A percentile compares a stretch with the other conserved stretches of the same genome.
Evolutionary conservation across 1,140 invertebrate species (phyloP).

Genomic region (Eufriesea mexicana): DNA sequence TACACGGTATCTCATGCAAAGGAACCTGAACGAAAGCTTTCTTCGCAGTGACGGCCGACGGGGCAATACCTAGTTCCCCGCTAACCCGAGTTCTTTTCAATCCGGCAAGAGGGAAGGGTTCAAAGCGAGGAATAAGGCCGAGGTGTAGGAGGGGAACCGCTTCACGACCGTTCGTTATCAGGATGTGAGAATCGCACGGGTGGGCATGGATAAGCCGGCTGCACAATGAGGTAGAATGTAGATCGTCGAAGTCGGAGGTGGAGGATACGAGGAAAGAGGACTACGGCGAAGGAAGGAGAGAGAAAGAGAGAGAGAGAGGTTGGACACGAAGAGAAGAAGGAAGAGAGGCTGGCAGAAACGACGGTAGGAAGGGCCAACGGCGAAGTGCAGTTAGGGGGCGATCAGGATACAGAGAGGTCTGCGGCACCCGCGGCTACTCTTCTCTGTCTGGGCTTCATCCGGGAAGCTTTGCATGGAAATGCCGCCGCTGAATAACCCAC

Average conservation of each 20-base stretch:
- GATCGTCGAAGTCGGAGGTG: constrained; percentile 51
- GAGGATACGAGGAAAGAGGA: neutral
- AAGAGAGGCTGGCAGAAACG: constrained; percentile 42
- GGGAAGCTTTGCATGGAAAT: constrained; percentile 76
- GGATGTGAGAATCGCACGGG: constrained; percentile 66
- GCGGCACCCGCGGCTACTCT: constrained; percentile 75
- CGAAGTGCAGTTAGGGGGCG: constrained; percentile 73
- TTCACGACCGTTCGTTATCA: constrained; percentile 69
- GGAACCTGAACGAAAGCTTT: constrained; percentile 16
- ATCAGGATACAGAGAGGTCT: constrained; percentile 74
- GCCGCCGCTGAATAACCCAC: constrained; percentile 74
- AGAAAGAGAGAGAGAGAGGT: constrained; percentile 14
- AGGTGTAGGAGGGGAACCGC: constrained; percentile 20
- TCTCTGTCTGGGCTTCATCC: constrained; percentile 71
- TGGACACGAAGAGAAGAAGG: constrained; percentile 40
- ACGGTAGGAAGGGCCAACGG: constrained; percentile 64
- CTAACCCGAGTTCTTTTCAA: constrained; percentile 46
- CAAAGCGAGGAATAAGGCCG: constrained; percentile 45
- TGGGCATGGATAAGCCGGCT: constrained; percentile 67
- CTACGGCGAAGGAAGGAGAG: neutral
- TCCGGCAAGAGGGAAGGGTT: constrained; percentile 18
- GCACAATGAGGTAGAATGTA: constrained; percentile 69
- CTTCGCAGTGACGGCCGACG: constrained; percentile 1
- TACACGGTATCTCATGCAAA: constrained; percentile 5
- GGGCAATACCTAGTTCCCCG: constrained; percentile 42